A percentile compares a stretch with the other conserved stretches of the same genome.
phyloP scores from a whole-genome alignment of 2,888 invertebrate species.

The Leucophora obtusa region DNA sequence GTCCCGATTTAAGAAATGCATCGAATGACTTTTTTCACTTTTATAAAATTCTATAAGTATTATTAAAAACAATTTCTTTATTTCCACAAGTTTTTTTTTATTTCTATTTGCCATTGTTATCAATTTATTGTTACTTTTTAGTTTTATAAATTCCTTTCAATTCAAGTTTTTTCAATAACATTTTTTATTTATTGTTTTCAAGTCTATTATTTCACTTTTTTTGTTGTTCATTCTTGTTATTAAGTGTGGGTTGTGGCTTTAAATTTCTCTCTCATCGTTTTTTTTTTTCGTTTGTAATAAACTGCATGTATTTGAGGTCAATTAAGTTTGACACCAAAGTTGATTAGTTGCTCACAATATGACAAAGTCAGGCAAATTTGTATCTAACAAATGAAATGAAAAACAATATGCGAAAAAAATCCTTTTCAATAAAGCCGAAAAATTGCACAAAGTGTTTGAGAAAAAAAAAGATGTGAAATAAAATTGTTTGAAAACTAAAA shows the following conservation, averaged over 20 bases:
- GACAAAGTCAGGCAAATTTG: not conserved
- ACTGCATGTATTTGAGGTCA: constrained; percentile 43
- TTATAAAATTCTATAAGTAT: no score
- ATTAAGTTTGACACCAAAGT: constrained; percentile 56
- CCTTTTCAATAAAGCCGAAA: not conserved
- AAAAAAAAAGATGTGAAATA: no score
- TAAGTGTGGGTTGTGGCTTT: constrained; percentile 2
- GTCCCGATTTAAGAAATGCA: no score
- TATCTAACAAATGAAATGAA: not conserved
- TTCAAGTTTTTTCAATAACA: not conserved
- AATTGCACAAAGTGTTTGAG: not conserved
- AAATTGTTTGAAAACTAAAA: no score
- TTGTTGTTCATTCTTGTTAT: not conserved
- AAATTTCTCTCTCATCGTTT: constrained; percentile 29
- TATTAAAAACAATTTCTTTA: not conserved
- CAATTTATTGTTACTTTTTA: not conserved
- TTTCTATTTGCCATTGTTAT: not conserved
- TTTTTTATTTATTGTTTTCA: constrained; percentile 3
- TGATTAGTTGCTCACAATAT: constrained; percentile 5
- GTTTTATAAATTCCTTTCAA: not conserved
- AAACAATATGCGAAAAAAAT: not conserved
- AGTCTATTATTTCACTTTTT: constrained; percentile 1
- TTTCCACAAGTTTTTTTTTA: not conserved
- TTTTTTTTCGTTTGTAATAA: not conserved
- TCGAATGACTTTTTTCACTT: no score